Percentiles rank a stretch among this genome's conserved stretches.
These are phyloP conservation scores for Limnephilus auricula DNA, from an alignment of 2,888 invertebrate species.

Conservation along the genomic window DNA sequence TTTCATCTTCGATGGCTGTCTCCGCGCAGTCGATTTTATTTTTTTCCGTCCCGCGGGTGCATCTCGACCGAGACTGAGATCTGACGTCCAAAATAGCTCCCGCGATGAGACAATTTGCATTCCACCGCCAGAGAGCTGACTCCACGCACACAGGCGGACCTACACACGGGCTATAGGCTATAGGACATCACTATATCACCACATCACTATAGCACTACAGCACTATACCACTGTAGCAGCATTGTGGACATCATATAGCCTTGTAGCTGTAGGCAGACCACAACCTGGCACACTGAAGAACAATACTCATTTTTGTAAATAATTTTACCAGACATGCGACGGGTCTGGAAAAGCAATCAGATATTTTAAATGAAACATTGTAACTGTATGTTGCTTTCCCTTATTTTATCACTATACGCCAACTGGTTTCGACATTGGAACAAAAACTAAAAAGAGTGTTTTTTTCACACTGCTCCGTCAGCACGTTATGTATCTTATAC, in stretches of 20 bases:
- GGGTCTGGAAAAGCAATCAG: slow-evolving; percentile 31
- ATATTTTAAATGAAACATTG: neutral
- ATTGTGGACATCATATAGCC: neutral
- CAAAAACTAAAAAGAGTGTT: neutral
- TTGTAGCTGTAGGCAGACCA: neutral
- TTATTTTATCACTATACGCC: neutral
- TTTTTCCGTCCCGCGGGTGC: slow-evolving; percentile 57
- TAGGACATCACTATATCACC: neutral
- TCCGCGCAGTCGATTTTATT: slow-evolving; percentile 58
- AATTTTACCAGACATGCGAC: neutral
- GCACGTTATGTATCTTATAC: too few species aligned
- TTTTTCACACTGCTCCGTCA: neutral
- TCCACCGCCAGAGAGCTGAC: slow-evolving; percentile 60
- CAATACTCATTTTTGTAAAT: slow-evolving; percentile 29
- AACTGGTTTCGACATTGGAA: neutral
- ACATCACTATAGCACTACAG: neutral
- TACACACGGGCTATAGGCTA: neutral
- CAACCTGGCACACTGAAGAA: slow-evolving; percentile 32
- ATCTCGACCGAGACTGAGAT: slow-evolving; percentile 63
- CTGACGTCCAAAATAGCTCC: slow-evolving; percentile 65
- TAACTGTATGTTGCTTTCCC: neutral
- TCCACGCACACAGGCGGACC: slow-evolving; percentile 43
- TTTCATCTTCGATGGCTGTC: slow-evolving; percentile 54
- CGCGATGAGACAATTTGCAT: slow-evolving; percentile 66
- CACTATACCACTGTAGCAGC: too few species aligned